Evolutionary conservation across 1,140 invertebrate species (phyloP).

Genomic region (Drosophila fuyamai): DNA sequence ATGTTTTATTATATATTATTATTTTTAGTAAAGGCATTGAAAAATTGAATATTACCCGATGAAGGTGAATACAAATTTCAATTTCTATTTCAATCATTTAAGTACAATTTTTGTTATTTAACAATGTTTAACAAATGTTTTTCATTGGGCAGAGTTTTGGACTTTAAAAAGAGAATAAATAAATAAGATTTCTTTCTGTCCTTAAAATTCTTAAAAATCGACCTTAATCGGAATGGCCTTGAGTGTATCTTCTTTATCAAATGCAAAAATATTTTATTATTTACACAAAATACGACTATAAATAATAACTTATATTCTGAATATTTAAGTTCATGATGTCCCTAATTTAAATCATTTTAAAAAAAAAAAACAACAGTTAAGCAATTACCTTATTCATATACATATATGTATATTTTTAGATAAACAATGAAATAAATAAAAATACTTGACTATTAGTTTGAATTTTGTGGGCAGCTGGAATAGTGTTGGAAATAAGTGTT

Average conservation of each 20-base stretch:
- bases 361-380: conserved; percentile 10
- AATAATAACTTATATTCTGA: not conserved
- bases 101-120: too few relatives aligned
- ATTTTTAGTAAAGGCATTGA: not conserved
- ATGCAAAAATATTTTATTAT: conserved; percentile 8
- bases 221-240: conserved; percentile 7
- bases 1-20: not conserved
- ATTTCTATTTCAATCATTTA: too few relatives aligned
- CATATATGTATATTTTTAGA: conserved; percentile 38
- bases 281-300: not conserved
- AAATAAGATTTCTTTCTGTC: not conserved
- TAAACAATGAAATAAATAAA: conserved; percentile 18
- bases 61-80: not conserved
- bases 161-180: not conserved
- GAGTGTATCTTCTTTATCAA: conserved; percentile 8
- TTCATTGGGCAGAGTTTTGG: not conserved
- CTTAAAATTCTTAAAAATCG: conserved; percentile 1
- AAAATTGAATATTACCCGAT: not conserved
- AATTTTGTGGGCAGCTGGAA: not conserved
- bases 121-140: not conserved
- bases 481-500: not conserved
- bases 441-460: conserved; percentile 1
- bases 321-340: conserved; percentile 15
- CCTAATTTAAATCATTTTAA: conserved; percentile 10
- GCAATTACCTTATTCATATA: conserved; percentile 32